These are phyloP conservation scores for Drosophila merina DNA, from an alignment of 2,888 invertebrate genomes.

Conservation along the genomic window DNA sequence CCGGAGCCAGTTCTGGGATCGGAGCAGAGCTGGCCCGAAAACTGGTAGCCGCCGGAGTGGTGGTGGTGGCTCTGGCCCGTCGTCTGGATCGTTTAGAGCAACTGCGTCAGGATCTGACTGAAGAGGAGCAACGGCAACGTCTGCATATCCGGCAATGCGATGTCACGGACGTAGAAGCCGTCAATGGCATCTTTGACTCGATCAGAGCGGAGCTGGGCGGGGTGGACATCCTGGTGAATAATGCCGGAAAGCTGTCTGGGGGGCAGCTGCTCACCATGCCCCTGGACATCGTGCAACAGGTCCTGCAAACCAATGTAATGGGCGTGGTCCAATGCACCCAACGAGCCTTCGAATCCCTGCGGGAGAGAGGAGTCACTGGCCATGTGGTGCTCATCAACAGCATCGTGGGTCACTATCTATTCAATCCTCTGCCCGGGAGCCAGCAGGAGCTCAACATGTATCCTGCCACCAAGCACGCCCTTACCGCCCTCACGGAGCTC, in stretches of 20 bases:
- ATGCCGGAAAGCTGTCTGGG: constrained; percentile 84
- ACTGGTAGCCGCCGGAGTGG: constrained; percentile 84
- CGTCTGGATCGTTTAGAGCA: constrained; percentile 80
- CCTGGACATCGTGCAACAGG: constrained; percentile 62
- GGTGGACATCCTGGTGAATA: constrained; percentile 86
- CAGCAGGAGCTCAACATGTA: constrained; percentile 77
- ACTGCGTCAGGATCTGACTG: constrained; percentile 48
- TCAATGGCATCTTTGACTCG: constrained; percentile 84
- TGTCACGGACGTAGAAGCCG: constrained; percentile 85
- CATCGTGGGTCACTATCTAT: constrained; percentile 75
- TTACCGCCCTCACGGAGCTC: constrained; percentile 80
- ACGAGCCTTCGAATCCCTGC: constrained; percentile 84
- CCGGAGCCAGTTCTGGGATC: constrained; percentile 87
- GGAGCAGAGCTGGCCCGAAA: constrained; percentile 84
- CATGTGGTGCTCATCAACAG: constrained; percentile 85
- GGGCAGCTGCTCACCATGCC: constrained; percentile 66
- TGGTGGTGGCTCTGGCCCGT: constrained; percentile 85
- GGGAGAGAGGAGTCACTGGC: constrained; percentile 80
- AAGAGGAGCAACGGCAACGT: constrained; percentile 32
- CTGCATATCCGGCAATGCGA: constrained; percentile 81
- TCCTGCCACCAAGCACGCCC: constrained; percentile 77
- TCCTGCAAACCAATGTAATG: constrained; percentile 84
- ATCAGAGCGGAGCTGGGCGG: constrained; percentile 85
- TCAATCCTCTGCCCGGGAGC: constrained; percentile 71
- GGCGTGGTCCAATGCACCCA: constrained; percentile 84